Evolutionary conservation across 2,888 invertebrate genomes (phyloP).

Genomic region (Spodoptera littoralis): DNA sequence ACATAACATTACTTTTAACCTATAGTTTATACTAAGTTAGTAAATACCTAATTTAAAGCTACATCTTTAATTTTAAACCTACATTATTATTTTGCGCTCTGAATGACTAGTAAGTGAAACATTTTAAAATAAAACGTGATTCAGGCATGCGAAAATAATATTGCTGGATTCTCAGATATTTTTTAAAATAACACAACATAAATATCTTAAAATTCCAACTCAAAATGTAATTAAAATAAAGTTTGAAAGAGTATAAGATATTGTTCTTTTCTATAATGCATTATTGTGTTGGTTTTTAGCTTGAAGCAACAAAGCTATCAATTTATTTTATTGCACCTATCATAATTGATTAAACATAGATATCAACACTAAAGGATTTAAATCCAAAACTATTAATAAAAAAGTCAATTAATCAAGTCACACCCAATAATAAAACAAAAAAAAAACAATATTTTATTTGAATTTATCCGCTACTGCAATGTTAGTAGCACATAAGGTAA

Average conservation of each 20-base stretch:
- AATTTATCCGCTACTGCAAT: constrained; percentile 44
- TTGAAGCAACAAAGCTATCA: too few relatives aligned
- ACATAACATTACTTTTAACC: too few relatives aligned
- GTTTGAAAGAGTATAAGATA: too few relatives aligned
- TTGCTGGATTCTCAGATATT: constrained; percentile 21
- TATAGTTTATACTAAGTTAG: too few relatives aligned
- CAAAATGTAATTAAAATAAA: constrained; percentile 34
- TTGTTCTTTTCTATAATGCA: too few relatives aligned
- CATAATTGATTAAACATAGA: neutral
- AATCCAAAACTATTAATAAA: neutral
- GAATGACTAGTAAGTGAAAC: too few relatives aligned
- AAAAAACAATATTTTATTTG: constrained; percentile 38
- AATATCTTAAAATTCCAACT: constrained; percentile 9
- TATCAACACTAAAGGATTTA: neutral
- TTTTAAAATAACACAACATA: neutral
- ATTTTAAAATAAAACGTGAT: neutral
- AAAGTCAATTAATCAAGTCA: constrained; percentile 9
- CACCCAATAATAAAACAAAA: constrained; percentile 7
- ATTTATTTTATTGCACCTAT: too few relatives aligned
- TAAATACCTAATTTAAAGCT: too few relatives aligned
- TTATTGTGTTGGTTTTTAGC: too few relatives aligned
- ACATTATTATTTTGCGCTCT: too few relatives aligned
- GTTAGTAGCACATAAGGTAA: constrained; percentile 60
- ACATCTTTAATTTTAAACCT: too few relatives aligned
- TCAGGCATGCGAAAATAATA: constrained; percentile 10